phyloP scores from a whole-genome alignment of 1,140 invertebrate genomes.

The Physella acuta region DNA sequence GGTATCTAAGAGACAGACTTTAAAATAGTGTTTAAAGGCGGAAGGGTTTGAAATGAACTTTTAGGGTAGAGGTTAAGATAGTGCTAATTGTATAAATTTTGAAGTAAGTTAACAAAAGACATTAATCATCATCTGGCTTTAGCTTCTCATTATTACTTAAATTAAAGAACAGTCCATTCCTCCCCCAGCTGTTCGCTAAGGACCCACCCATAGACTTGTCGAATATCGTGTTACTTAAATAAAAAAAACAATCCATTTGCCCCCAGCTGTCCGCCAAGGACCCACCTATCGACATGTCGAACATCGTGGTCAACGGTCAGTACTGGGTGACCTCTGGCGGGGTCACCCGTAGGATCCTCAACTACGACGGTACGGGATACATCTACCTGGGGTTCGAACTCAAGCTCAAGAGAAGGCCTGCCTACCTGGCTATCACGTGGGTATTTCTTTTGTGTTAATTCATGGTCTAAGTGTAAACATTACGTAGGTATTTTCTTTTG shows the following conservation, averaged over 20 bases:
- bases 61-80: too few species aligned
- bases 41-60: too few species aligned
- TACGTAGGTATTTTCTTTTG: neutral
- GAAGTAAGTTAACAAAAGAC: neutral
- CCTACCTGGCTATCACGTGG: neutral
- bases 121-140: too few species aligned
- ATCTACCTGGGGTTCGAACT: neutral
- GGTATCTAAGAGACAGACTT: too few species aligned
- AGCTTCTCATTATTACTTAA: too few species aligned
- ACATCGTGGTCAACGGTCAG: neutral
- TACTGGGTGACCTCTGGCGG: neutral
- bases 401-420: neutral
- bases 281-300: neutral
- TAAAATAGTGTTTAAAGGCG: too few species aligned
- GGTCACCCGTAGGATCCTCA: neutral
- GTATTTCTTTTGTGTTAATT: neutral
- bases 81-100: neutral
- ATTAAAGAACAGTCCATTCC: neutral
- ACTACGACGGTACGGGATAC: neutral
- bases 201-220: neutral
- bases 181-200: neutral
- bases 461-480: neutral
- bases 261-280: neutral
- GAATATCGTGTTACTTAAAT: neutral
- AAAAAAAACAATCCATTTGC: neutral